These are phyloP conservation scores for Carpatolechia fugitivella DNA, from an alignment of 2,888 invertebrate genomes.

Conservation along the genomic window DNA sequence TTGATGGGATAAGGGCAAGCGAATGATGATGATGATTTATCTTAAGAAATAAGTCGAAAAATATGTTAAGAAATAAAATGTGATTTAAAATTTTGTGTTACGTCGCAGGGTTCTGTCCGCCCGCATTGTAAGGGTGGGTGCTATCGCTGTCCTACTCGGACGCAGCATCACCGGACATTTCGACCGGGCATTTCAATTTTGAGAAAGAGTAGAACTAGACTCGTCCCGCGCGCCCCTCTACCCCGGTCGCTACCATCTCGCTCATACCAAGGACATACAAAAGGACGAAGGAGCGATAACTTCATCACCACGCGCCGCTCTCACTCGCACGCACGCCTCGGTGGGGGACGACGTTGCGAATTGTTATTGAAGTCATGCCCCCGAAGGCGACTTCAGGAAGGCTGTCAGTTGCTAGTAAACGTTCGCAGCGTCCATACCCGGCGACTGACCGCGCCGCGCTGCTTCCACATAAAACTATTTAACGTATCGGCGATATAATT, in stretches of 20 bases:
- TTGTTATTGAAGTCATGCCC: slow-evolving; percentile 80
- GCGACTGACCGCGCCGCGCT: slow-evolving; percentile 57
- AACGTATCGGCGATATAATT: slow-evolving; percentile 41
- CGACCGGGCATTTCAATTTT: slow-evolving; percentile 81
- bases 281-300: slow-evolving; percentile 81
- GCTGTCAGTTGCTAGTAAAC: slow-evolving; percentile 78
- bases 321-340: slow-evolving; percentile 73
- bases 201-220: slow-evolving; percentile 78
- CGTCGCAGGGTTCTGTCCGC: slow-evolving; percentile 71
- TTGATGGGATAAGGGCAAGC: too few species aligned
- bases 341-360: slow-evolving; percentile 80
- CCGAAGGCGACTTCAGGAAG: slow-evolving; percentile 79
- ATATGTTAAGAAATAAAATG: slow-evolving; percentile 36
- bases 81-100: slow-evolving; percentile 73
- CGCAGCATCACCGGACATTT: slow-evolving; percentile 80
- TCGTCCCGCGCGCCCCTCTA: slow-evolving; percentile 51
- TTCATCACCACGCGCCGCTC: slow-evolving; percentile 73
- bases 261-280: slow-evolving; percentile 77
- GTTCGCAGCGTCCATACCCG: slow-evolving; percentile 74
- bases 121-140: slow-evolving; percentile 78
- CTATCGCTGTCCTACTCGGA: slow-evolving; percentile 77
- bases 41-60: not conserved
- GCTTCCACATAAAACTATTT: slow-evolving; percentile 38
- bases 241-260: slow-evolving; percentile 56
- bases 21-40: too few species aligned